Conservation (phyloP, 1,140 invertebrate species). For the Melipona quadrifasciata region DNA sequence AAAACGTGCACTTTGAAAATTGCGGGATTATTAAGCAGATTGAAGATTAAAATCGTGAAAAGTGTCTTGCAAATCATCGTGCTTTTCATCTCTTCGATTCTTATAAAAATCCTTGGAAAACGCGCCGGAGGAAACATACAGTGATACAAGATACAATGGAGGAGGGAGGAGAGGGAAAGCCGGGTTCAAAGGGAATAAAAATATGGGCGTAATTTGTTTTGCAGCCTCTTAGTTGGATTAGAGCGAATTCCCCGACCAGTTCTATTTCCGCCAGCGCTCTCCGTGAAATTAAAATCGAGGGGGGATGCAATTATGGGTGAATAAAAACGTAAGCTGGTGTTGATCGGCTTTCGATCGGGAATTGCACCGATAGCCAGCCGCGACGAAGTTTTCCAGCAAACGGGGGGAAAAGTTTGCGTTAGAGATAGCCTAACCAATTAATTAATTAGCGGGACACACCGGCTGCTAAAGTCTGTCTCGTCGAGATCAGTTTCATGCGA, state of each 20-base stretch:
- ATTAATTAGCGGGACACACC: conserved; percentile 12
- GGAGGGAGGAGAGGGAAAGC: neutral
- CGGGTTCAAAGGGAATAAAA: neutral
- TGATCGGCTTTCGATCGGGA: conserved; percentile 11
- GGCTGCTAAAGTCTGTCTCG: neutral
- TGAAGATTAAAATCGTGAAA: neutral
- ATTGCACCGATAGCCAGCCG: neutral
- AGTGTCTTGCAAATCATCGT: too few relatives aligned
- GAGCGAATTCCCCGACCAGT: neutral
- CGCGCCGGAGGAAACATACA: neutral
- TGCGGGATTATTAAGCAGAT: neutral
- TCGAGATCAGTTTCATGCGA: neutral
- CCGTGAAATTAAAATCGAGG: conserved; percentile 36
- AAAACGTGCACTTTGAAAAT: neutral
- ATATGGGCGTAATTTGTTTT: conserved; percentile 38
- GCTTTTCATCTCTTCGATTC: neutral
- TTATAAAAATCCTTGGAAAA: neutral
- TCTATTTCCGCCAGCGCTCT: conserved; percentile 6
- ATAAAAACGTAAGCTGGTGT: conserved; percentile 23
- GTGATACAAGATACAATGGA: neutral
- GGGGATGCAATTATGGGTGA: conserved; percentile 25
- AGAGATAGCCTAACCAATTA: conserved; percentile 3
- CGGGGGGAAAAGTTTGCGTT: neutral
- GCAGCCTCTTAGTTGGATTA: conserved; percentile 29
- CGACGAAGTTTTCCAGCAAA: conserved; percentile 1